Base-by-base conservation (phyloP, 2,888 invertebrate species). In the Amblyjoppa fuscipennis region DNA sequence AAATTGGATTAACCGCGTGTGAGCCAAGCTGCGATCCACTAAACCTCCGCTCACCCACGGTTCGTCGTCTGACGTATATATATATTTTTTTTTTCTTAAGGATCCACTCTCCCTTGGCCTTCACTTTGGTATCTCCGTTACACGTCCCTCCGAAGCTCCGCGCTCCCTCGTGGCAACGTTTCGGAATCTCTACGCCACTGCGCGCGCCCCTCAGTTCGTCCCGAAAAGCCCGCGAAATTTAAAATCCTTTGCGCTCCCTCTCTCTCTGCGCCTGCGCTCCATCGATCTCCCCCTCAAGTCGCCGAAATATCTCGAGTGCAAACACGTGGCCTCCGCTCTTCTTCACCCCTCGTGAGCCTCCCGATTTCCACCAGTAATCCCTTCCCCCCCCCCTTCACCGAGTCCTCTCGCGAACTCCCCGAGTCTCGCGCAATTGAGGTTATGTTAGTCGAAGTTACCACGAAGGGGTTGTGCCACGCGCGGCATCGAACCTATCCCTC, bases 251-350 rank as follows among this genome's bases (percentile, higher is more conserved):
- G 31, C 71, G 31, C 45, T 20, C 73, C 11, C 6, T 31, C 5
- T 31, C 6, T 16, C 56, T 51, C n/a, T 31, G 73, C 81, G 75
- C 74, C 31, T 70, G 75, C 81, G 74, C 70, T 25, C 53, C 4
- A 79, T 81, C 74, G 81, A 82, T 85, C 45, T 81, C 53, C 20
- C 59, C 59, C 20, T 49, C 68, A 16, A 51, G 51, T n/a, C 13
- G 75, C 13, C 6, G 31, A 51, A 25, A 51, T 16, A 16, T n/a
- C 45, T 51, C 68, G 53, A 45, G 66, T 25, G 69, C 66, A 61
- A 87, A 84, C 81, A 86, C 83, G 79, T 87, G 83, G 69, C 16
- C 64, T 45, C 45, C 3, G 45, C 49, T 66, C 77, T 70, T 59
- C 59, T 45, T 70, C 45, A 13, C 45, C 13, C 45, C 45, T 45